These are phyloP conservation scores for Ondatra zibethicus DNA, from an alignment of 2,113 vertebrate genomes.

Conservation along the genomic window DNA sequence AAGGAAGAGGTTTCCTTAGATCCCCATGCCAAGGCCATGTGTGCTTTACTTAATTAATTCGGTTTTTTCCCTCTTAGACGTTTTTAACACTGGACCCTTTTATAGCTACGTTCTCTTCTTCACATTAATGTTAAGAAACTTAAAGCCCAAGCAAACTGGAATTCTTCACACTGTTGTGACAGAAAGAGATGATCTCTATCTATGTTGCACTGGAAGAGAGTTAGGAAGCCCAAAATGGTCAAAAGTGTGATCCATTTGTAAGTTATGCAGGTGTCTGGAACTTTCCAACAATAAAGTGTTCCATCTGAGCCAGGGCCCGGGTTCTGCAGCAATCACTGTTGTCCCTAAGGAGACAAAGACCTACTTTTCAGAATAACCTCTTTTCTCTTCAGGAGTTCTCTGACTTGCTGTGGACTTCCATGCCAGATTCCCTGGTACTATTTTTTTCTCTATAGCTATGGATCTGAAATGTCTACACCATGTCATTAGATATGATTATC, in stretches of 20 bases:
- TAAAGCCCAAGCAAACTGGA: neutral
- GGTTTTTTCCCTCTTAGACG: neutral
- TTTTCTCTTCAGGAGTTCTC: neutral
- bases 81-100: neutral
- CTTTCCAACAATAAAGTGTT: slow-evolving; percentile 17
- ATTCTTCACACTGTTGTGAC: neutral
- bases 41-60: neutral
- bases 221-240: neutral
- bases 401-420: neutral
- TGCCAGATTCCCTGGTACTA: neutral
- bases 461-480: neutral
- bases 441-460: neutral
- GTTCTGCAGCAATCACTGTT: neutral
- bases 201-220: neutral
- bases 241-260: neutral
- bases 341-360: slow-evolving; percentile 47
- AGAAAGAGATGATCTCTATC: neutral
- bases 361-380: slow-evolving; percentile 37
- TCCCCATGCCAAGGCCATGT: neutral
- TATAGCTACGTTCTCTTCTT: neutral
- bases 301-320: neutral
- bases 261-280: neutral
- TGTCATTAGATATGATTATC: neutral
- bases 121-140: neutral
- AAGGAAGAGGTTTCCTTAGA: neutral